Percentiles rank a stretch among this genome's conserved stretches.
Conservation (phyloP, 2,113 vertebrate species). For the Colaptes auratus region DNA sequence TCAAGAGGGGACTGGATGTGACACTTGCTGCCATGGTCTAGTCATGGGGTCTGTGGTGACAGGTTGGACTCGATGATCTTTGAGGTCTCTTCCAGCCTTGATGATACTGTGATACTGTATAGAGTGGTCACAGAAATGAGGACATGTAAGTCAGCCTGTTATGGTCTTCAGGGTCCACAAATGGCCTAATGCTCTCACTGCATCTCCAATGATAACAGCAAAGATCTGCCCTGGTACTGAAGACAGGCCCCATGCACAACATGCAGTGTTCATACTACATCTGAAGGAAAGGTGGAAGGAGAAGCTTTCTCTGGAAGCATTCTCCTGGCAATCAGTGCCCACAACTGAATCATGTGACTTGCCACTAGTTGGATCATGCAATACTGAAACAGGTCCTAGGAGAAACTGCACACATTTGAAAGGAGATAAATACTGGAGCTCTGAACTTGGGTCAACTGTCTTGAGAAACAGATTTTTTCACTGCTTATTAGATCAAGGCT, state of each 20-base stretch:
- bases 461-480: background rate
- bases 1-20: too few species aligned
- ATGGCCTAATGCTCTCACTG: background rate
- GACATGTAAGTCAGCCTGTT: background rate
- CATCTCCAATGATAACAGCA: background rate
- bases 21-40: too few species aligned
- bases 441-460: background rate
- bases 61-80: too few species aligned
- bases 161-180: background rate
- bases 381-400: background rate
- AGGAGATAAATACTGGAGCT: background rate
- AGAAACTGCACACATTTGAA: background rate
- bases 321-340: background rate
- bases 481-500: background rate
- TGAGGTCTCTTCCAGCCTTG: too few species aligned
- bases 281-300: background rate
- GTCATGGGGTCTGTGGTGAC: too few species aligned
- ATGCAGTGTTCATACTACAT: background rate
- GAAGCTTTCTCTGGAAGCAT: background rate
- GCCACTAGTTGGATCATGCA: rapidly evolving
- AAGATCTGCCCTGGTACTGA: background rate
- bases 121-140: background rate
- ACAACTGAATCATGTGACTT: rapidly evolving
- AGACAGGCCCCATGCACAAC: background rate
- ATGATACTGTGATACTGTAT: too few species aligned